phyloP scores from a whole-genome alignment of 2,113 vertebrate genomes.

The Neolamprologus sp. region DNA sequence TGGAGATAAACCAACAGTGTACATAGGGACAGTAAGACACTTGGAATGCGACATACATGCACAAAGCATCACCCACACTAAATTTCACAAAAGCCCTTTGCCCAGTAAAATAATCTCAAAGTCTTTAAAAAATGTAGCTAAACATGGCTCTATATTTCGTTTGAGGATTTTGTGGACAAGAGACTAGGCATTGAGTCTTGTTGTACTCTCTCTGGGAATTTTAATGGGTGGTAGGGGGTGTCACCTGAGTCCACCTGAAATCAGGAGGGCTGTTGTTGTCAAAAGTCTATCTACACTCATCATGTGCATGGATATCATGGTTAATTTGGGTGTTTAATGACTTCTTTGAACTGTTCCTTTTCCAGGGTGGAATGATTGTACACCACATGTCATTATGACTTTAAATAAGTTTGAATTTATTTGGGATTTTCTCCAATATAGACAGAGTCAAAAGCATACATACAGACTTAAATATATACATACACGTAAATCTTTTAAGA shows the following conservation, averaged over 20 bases:
- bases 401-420: not conserved
- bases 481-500: not conserved
- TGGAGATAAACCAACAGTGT: not conserved
- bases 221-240: not conserved
- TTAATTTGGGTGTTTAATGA: not conserved
- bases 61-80: not conserved
- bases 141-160: not conserved
- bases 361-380: not conserved
- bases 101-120: not conserved
- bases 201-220: not conserved
- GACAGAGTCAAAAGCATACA: not conserved
- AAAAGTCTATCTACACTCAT: not conserved
- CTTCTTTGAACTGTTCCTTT: not conserved
- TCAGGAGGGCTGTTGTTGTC: not conserved
- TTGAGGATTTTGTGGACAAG: not conserved
- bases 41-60: not conserved
- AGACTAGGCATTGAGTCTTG: not conserved
- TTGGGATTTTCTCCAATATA: not conserved
- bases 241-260: not conserved
- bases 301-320: not conserved
- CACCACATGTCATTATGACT: not conserved
- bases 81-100: not conserved
- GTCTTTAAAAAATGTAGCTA: not conserved
- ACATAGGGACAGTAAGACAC: not conserved
- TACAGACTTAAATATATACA: not conserved